A percentile compares a stretch with the other conserved stretches of the same genome.
These are phyloP conservation scores for Helicolenus hilgendorfi DNA, from an alignment of 2,797 vertebrate genomes.

Conservation along the genomic window DNA sequence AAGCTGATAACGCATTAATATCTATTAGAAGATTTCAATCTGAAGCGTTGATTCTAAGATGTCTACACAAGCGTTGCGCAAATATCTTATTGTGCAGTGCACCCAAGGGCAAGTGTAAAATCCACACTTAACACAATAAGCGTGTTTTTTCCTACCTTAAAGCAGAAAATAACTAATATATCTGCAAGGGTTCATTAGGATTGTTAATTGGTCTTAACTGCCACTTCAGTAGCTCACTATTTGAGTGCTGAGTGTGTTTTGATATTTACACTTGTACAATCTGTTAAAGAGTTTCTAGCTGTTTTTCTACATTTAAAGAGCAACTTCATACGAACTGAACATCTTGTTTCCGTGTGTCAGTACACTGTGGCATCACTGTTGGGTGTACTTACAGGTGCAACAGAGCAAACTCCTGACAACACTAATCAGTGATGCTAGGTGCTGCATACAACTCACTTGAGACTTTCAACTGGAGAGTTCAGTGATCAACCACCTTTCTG, in stretches of 20 bases:
- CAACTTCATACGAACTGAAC: background rate
- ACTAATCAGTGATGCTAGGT: background rate
- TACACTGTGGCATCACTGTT: background rate
- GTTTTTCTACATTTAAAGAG: background rate
- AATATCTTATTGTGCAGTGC: background rate
- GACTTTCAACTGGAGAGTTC: background rate
- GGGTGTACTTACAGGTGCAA: background rate
- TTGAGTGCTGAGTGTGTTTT: background rate
- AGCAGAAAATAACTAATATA: background rate
- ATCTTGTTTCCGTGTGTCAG: too few species aligned
- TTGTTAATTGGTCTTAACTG: background rate
- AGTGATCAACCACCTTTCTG: accelerated
- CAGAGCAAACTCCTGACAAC: too few species aligned
- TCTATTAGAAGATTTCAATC: background rate
- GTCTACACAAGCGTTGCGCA: background rate
- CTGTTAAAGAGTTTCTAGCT: background rate
- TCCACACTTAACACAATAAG: constrained; percentile 18
- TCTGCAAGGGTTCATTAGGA: background rate
- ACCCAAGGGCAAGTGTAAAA: constrained; percentile 8
- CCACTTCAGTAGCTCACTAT: background rate
- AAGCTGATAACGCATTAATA: background rate
- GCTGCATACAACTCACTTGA: background rate
- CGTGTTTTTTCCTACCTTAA: background rate
- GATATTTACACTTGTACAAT: background rate
- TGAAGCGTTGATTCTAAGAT: background rate